phyloP scores from a whole-genome alignment of 23 tunicate species.

The Clavelina lepadiformis region DNA sequence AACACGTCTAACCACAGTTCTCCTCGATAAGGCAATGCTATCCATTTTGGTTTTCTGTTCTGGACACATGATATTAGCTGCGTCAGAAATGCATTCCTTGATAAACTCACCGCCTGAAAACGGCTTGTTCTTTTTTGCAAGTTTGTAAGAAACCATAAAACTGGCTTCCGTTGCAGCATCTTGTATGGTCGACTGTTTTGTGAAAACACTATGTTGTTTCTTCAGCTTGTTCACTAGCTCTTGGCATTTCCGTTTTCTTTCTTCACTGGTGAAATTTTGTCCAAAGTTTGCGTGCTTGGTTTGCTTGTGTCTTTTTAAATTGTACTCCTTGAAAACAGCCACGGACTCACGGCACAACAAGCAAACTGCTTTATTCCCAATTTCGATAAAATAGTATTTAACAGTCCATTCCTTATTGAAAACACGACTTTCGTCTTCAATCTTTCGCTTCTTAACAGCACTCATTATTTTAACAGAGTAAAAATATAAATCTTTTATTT shows the following conservation, averaged over 20 bases:
- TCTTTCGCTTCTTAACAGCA: slow-evolving; percentile 17
- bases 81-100: slow-evolving; percentile 33
- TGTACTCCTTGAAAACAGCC: slow-evolving; percentile 42
- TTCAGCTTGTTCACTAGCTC: slow-evolving; percentile 13
- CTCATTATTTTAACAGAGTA: too few relatives aligned
- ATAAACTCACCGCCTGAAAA: slow-evolving; percentile 40
- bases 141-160: slow-evolving; percentile 21
- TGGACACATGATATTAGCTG: slow-evolving; percentile 19
- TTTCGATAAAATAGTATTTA: slow-evolving; percentile 10
- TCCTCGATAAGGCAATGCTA: slow-evolving; percentile 14
- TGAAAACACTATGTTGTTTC: slow-evolving; percentile 25
- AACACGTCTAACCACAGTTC: slow-evolving; percentile 35
- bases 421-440: slow-evolving; percentile 19
- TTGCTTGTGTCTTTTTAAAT: slow-evolving; percentile 27
- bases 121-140: slow-evolving; percentile 30
- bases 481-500: too few relatives aligned
- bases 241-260: slow-evolving; percentile 2
- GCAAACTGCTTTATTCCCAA: slow-evolving; percentile 24
- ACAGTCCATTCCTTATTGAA: slow-evolving; percentile 9
- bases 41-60: slow-evolving; percentile 17
- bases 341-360: slow-evolving; percentile 26
- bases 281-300: slow-evolving; percentile 36
- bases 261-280: slow-evolving; percentile 17
- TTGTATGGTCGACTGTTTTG: slow-evolving; percentile 1
- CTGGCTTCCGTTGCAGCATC: slow-evolving; percentile 27